Conservation (phyloP, 2,113 vertebrate species). For the Eurystomus gularis region DNA sequence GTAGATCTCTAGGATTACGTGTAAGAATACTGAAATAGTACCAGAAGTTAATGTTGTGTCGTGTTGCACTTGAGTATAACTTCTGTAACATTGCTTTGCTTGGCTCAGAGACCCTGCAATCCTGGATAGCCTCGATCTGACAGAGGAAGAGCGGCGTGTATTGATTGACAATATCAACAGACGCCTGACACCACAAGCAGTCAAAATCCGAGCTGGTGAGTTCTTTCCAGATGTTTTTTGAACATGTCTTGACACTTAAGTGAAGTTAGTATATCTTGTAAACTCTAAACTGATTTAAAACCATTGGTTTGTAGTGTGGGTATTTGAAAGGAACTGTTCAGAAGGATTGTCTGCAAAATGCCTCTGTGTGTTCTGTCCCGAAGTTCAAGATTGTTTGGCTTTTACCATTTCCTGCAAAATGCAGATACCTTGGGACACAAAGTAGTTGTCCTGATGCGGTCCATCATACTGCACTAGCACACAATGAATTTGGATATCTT, state of each 20-base stretch:
- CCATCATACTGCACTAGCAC: neutral
- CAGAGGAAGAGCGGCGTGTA: constrained; percentile 89
- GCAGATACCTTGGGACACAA: neutral
- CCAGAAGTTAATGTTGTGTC: neutral
- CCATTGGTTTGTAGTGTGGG: neutral
- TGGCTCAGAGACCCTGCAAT: constrained; percentile 88
- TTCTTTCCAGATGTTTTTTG: neutral
- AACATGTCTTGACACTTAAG: neutral
- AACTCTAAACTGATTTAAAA: neutral
- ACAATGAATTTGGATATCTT: neutral
- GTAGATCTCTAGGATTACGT: neutral
- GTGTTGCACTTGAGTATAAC: neutral
- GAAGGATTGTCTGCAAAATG: neutral
- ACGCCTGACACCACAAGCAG: constrained; percentile 94
- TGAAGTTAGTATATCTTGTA: neutral
- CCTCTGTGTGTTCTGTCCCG: accelerated
- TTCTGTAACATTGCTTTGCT: neutral
- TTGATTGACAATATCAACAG: constrained; percentile 98
- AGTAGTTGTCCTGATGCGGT: neutral
- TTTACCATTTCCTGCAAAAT: neutral
- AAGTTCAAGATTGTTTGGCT: neutral
- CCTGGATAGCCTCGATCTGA: constrained; percentile 91
- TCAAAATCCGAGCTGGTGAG: constrained; percentile 96
- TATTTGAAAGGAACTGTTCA: neutral
- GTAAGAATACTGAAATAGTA: neutral